These are phyloP conservation scores for Stercorarius parasiticus DNA, from an alignment of 2,113 vertebrate genomes.

Conservation along the genomic window DNA sequence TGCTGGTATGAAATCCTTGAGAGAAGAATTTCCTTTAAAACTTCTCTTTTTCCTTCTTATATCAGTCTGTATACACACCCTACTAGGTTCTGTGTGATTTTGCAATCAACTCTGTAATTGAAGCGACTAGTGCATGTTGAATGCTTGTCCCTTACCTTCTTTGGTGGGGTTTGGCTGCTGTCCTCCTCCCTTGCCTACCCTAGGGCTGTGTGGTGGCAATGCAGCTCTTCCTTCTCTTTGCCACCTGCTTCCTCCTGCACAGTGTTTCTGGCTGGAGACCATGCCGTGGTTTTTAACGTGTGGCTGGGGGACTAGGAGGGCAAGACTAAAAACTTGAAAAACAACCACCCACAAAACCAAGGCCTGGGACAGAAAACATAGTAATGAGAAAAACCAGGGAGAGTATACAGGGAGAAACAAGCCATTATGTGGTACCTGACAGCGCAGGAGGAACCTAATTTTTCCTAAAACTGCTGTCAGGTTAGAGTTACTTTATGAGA, in stretches of 20 bases:
- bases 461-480: background rate
- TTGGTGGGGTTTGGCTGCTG: background rate
- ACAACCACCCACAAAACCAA: fast-evolving
- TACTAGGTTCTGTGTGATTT: background rate
- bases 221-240: background rate
- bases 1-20: background rate
- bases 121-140: background rate
- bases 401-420: background rate
- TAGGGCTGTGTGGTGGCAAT: background rate
- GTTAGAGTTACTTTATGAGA: background rate
- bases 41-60: background rate
- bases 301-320: background rate
- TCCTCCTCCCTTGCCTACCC: background rate
- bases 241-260: background rate
- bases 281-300: background rate
- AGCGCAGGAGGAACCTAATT: background rate
- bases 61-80: background rate
- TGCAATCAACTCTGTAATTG: background rate
- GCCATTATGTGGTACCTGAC: background rate
- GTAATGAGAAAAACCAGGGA: background rate
- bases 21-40: background rate
- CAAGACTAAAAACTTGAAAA: background rate
- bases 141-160: background rate
- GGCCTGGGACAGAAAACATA: background rate
- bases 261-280: background rate